phyloP scores from a whole-genome alignment of 1,140 invertebrate species.

The Thaumetopoea pityocampa region DNA sequence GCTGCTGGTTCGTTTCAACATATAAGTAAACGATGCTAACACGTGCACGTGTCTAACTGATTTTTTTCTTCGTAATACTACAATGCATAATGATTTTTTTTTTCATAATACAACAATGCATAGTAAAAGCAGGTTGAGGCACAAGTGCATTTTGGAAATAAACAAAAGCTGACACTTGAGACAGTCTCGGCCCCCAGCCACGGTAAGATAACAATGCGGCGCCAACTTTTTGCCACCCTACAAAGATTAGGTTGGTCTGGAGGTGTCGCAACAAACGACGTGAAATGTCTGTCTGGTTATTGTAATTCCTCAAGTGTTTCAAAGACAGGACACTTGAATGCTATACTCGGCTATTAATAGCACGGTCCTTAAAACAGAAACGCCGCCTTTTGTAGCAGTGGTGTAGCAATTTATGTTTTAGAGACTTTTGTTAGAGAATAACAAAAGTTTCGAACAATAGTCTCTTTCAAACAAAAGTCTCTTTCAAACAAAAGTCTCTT shows the following conservation, averaged over 20 bases:
- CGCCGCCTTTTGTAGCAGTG: too few species aligned
- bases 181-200: conserved; percentile 42
- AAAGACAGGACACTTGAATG: conserved; percentile 42
- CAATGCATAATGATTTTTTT: too few species aligned
- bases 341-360: conserved; percentile 45
- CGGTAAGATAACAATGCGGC: conserved; percentile 51
- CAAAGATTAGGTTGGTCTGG: conserved; percentile 34
- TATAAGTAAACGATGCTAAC: too few species aligned
- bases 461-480: too few species aligned
- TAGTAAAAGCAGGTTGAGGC: conserved; percentile 45
- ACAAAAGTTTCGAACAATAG: too few species aligned
- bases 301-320: conserved; percentile 40
- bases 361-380: conserved; percentile 17
- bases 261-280: conserved; percentile 65
- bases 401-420: too few species aligned
- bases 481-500: too few species aligned
- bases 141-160: conserved; percentile 44
- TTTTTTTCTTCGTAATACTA: too few species aligned
- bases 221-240: conserved; percentile 62
- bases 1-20: too few species aligned
- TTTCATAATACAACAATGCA: conserved; percentile 40
- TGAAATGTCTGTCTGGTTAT: conserved; percentile 63
- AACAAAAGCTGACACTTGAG: conserved; percentile 44
- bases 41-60: too few species aligned
- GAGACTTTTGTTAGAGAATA: too few species aligned